Conservation (phyloP, 2,113 vertebrate genomes). For the Chlamydotis undulata region DNA sequence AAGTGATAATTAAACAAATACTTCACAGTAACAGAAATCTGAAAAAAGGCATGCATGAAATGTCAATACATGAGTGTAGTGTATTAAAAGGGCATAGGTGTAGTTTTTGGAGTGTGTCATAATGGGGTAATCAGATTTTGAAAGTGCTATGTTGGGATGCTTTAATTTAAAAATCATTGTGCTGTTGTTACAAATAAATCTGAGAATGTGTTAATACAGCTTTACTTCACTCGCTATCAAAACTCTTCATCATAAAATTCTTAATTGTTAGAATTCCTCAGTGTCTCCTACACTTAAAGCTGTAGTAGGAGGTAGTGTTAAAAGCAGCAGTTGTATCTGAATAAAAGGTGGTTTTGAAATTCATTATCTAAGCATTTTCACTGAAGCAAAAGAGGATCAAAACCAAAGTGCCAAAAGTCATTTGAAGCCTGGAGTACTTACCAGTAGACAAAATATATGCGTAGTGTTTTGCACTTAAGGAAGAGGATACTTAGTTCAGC, state of each 20-base stretch:
- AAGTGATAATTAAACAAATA: background rate
- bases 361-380: background rate
- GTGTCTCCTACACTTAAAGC: background rate
- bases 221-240: background rate
- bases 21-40: background rate
- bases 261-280: background rate
- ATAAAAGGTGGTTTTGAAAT: background rate
- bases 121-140: background rate
- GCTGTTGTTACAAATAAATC: background rate
- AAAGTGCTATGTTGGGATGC: background rate
- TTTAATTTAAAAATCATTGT: background rate
- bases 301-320: background rate
- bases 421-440: background rate
- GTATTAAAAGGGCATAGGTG: background rate
- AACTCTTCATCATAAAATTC: background rate
- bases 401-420: background rate
- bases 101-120: background rate
- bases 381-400: background rate
- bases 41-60: background rate
- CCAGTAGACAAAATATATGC: background rate
- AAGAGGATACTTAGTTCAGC: background rate
- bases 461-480: background rate
- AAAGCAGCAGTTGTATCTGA: background rate
- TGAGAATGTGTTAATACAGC: background rate
- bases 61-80: background rate